Evolutionary conservation across 2,797 vertebrate genomes (phyloP).

Genomic region (Hyperoplus immaculatus): DNA sequence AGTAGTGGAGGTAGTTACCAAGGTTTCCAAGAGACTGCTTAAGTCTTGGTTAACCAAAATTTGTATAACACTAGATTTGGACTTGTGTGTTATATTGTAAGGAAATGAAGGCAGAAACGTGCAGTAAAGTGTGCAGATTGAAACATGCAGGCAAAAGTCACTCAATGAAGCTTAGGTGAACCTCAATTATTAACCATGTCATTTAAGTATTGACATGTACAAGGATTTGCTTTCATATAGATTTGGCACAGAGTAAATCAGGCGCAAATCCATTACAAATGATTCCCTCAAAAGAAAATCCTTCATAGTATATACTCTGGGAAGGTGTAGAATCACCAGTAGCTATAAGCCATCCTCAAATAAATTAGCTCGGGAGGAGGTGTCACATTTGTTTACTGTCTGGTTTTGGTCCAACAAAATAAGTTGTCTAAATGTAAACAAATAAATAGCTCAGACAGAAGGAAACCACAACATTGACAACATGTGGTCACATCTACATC

Average conservation of each 20-base stretch:
- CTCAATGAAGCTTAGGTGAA: not conserved
- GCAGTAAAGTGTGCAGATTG: not conserved
- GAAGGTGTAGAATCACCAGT: not conserved
- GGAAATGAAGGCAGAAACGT: not conserved
- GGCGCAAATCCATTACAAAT: not conserved
- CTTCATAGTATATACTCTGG: constrained; percentile 3
- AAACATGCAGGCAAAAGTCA: not conserved
- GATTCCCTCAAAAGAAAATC: not conserved
- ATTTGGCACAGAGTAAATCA: not conserved
- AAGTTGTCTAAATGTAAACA: not conserved
- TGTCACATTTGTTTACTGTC: constrained; percentile 12
- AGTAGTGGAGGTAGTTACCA: not conserved
- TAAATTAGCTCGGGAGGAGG: not conserved
- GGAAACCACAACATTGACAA: not conserved
- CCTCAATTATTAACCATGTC: not conserved
- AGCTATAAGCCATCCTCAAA: not conserved
- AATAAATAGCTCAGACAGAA: not conserved
- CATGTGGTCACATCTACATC: constrained; percentile 7
- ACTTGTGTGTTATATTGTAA: not conserved
- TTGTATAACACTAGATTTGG: too few species aligned
- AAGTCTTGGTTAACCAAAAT: not conserved
- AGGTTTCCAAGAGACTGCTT: constrained; percentile 15
- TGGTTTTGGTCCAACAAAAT: constrained; percentile 9
- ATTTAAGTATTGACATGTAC: not conserved
- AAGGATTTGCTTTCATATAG: constrained; percentile 5